phyloP scores from a whole-genome alignment of 1,140 invertebrate species.

The Acromyrmex charruanus region DNA sequence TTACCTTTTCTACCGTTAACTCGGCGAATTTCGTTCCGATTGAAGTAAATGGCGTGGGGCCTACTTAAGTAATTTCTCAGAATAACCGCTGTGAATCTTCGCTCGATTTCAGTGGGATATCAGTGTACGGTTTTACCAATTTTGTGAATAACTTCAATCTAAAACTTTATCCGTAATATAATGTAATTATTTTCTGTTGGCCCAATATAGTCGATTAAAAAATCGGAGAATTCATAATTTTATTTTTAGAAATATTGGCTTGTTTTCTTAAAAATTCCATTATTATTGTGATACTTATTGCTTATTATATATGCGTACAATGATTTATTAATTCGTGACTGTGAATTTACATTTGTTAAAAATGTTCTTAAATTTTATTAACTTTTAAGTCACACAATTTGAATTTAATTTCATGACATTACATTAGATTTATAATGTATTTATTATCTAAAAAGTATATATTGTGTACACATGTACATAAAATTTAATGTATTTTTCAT shows the following conservation, averaged over 20 bases:
- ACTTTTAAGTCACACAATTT: too few relatives aligned
- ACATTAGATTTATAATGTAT: too few relatives aligned
- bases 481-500: too few relatives aligned
- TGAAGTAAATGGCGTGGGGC: constrained; percentile 29
- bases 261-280: not conserved
- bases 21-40: constrained; percentile 48
- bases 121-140: constrained; percentile 40
- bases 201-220: not conserved
- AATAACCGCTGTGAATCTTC: constrained; percentile 24
- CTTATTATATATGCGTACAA: not conserved
- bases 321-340: not conserved
- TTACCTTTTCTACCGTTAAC: constrained; percentile 66
- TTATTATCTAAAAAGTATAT: too few relatives aligned
- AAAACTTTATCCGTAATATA: not conserved
- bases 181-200: not conserved
- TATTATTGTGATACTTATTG: not conserved
- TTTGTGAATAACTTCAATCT: constrained; percentile 29
- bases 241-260: not conserved
- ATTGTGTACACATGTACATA: too few relatives aligned
- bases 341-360: not conserved
- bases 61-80: constrained; percentile 56
- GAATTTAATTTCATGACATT: too few relatives aligned
- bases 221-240: not conserved
- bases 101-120: constrained; percentile 21
- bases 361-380: too few relatives aligned